Percentiles rank a stretch among this genome's conserved stretches.
These are phyloP conservation scores for Ceratotherium simum DNA, from an alignment of 2,113 vertebrate genomes.

Conservation along the genomic window DNA sequence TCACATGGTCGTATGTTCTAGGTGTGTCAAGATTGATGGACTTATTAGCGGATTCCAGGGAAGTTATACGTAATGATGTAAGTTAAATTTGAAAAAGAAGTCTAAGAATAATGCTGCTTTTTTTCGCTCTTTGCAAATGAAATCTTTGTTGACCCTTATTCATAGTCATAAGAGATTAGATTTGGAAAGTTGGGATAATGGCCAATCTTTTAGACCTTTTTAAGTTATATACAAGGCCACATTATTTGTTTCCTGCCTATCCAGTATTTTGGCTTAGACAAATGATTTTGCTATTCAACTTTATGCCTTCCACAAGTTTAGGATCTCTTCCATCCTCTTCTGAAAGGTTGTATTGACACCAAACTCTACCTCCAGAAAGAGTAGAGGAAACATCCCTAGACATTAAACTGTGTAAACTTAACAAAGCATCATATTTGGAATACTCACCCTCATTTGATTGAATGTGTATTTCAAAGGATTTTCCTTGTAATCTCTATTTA, in stretches of 20 bases:
- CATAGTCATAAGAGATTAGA: not conserved
- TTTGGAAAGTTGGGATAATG: not conserved
- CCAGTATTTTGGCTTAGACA: conserved; percentile 19
- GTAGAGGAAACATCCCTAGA: not conserved
- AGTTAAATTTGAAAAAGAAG: conserved; percentile 80
- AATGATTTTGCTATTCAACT: not conserved
- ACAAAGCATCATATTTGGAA: not conserved
- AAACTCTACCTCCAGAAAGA: not conserved
- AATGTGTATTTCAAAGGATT: not conserved
- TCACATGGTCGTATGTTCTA: conserved; percentile 77
- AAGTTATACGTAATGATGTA: conserved; percentile 98
- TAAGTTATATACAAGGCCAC: not conserved
- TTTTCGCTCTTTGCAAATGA: not conserved
- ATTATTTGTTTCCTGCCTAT: conserved; percentile 24
- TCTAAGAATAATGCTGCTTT: not conserved
- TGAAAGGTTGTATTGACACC: not conserved
- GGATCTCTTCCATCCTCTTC: not conserved
- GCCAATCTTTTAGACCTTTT: not conserved
- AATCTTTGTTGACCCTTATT: conserved; percentile 4
- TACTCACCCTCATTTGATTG: not conserved
- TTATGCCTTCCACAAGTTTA: not conserved
- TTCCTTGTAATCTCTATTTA: not conserved
- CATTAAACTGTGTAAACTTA: not conserved
- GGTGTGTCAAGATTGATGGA: conserved; percentile 99
- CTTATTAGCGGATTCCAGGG: conserved; percentile 96